Conservation (phyloP, 2,888 invertebrate species). For the Orgyia antiqua region DNA sequence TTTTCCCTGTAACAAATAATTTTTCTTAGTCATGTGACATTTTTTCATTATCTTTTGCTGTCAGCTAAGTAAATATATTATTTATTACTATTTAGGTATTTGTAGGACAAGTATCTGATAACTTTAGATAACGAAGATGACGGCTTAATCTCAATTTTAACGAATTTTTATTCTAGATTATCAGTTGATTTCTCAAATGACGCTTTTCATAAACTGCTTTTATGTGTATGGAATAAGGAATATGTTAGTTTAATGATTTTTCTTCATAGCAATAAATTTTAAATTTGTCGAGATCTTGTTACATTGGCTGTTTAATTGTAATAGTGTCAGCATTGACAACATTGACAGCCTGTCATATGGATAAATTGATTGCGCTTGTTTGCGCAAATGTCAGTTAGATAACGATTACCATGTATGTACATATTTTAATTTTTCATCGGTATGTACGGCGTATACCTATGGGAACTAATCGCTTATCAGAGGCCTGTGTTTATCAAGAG, state of each 20-base stretch:
- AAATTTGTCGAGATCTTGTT: conserved; percentile 54
- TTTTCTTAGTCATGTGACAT: conserved; percentile 44
- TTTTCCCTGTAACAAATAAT: too few relatives aligned
- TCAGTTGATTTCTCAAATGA: conserved; percentile 31
- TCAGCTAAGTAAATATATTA: conserved; percentile 60
- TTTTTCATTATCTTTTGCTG: conserved; percentile 50
- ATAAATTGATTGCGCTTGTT: conserved; percentile 74
- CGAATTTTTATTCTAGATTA: conserved; percentile 63
- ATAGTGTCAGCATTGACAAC: conserved; percentile 68
- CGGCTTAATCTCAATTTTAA: conserved; percentile 74
- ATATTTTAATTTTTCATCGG: conserved; percentile 53
- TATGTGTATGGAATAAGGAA: conserved; percentile 32
- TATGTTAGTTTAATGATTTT: conserved; percentile 31
- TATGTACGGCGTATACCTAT: conserved; percentile 37
- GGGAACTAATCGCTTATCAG: conserved; percentile 50
- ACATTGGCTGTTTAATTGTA: conserved; percentile 72
- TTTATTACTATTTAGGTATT: conserved; percentile 52
- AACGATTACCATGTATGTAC: conserved; percentile 64
- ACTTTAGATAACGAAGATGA: conserved; percentile 69
- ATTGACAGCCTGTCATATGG: conserved; percentile 68
- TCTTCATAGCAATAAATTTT: conserved; percentile 32
- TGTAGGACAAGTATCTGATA: conserved; percentile 59
- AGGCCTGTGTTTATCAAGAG: conserved; percentile 16
- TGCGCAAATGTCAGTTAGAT: conserved; percentile 70
- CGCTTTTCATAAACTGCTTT: conserved; percentile 17